Evolutionary conservation across 92 coral and sea anemone species (phyloP).

Genomic region (Palythoa caribaeorum): DNA sequence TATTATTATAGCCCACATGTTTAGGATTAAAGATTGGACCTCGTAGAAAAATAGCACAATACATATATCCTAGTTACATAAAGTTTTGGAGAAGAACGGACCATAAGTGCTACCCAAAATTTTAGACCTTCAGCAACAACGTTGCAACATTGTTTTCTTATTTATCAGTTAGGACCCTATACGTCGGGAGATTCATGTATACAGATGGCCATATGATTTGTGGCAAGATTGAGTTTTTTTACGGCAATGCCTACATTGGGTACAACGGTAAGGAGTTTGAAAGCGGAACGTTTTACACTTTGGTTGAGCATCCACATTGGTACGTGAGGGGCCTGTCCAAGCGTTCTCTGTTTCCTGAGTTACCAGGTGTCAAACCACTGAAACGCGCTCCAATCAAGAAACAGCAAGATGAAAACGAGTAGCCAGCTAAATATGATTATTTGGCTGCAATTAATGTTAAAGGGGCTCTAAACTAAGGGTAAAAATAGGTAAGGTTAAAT

Average conservation of each 20-base stretch:
- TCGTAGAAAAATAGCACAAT: no score
- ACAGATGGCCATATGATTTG: not conserved
- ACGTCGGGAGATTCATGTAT: not conserved
- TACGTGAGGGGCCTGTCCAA: not conserved
- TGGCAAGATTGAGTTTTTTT: not conserved
- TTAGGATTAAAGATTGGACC: no score
- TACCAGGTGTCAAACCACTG: not conserved
- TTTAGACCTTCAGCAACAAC: no score
- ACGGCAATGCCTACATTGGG: not conserved
- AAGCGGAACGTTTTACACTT: not conserved
- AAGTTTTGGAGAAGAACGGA: no score
- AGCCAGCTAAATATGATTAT: no score
- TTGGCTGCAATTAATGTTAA: no score
- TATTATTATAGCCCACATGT: no score
- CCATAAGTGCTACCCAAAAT: no score
- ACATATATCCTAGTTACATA: no score
- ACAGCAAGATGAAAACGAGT: not conserved
- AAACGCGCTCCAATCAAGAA: not conserved
- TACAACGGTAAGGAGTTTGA: not conserved
- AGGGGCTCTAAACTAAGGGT: no score
- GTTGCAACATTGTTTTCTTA: not conserved
- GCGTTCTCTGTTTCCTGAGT: not conserved
- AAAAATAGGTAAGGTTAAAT: no score
- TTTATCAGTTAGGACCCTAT: not conserved
- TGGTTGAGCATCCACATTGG: not conserved